Base-by-base conservation (phyloP, 2,888 invertebrate species). In the Parthenolecanium corni region DNA sequence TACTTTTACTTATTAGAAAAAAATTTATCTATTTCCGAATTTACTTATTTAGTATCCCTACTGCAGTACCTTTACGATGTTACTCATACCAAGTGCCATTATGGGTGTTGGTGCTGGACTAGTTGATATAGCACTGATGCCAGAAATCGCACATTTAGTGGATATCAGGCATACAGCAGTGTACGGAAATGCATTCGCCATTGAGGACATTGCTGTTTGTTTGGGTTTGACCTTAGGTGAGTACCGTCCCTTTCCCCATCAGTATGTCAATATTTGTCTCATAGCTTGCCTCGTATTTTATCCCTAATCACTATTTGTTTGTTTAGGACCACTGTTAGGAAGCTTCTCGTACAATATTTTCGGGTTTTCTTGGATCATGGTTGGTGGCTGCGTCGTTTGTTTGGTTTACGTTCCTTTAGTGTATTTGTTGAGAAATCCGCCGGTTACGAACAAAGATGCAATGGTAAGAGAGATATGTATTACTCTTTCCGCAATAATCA, bases 101-200 rank as follows among this genome's bases (percentile, higher is more conserved):
- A 82, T 98, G 49, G 98, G 98, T 66, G 97, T 98, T 75, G 96
- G 97, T 12, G 97, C 98, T 70, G 97, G 97, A 66, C 97, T 98
- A 97, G 98, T 98, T 52, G 98, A 99, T 76, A 95, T 95, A n/a
- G 95, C 96, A 2, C 98, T 98, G 96, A 97, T 99, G 95, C 98
- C 98, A 0, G 92, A 96, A 73, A 82, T 98, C 65, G 98, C 96
- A 0, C 95, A 91, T 75, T 78, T 98, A 66, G 97, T 98, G 6
- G 98, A 98, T 73, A 89, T 98, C 68, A 82, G 98, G 44, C 98
- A 98, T 73, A 85, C 90, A 0, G 93, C 96, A 0, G 94, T 98
- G 49, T 98, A 98, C 71, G 98, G 98, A 14, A 94, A 93, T 66
- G 96, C 98, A 14, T 98, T 98, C 71, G 97, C 97, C 49, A 90